Evolutionary conservation across 2,888 invertebrate genomes (phyloP), one percentile per base, ranked within the genome.

Genomic region (Ceriagrion tenellum): DNA sequence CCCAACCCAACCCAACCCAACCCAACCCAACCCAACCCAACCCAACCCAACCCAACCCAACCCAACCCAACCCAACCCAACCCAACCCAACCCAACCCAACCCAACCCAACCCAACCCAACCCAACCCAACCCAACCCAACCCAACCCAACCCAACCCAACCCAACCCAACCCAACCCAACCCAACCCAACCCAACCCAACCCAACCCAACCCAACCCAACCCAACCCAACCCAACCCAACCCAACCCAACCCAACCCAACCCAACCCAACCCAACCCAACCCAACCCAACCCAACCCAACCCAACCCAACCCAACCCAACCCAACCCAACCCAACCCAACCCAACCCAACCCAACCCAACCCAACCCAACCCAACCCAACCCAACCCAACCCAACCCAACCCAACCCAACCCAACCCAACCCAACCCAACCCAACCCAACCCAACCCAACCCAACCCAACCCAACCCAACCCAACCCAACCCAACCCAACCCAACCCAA

Each of bases 1-100:
- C 63, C 63, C 63, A 63, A 63, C 63, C 63, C 63, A 63, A 63
- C 63, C 63, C 63, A 63, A 63, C 63, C 63, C 63, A 63, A 63
- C 63, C 63, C 63, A 63, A 63, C 63, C 63, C 63, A 63, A 63
- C 63, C 63, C 63, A 63, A 63, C 63, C 63, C 63, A 63, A 63
- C 63, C 63, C 63, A 63, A 63, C 63, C 63, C 63, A 63, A 63
- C 63, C 63, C 63, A 63, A 63, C 63, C 63, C 63, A 63, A 63
- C 63, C 63, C 63, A 63, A 63, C 63, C 63, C 63, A 63, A 63
- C 63, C 63, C 63, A 63, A 63, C 63, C 63, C 63, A 63, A 63
- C 63, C 63, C 63, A 63, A 63, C 63, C 63, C 63, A 63, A 63
- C 63, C 63, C 63, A 63, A 63, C 63, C 63, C 63, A 63, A 63